Percentiles rank a stretch among this genome's conserved stretches.
These are phyloP conservation scores for Aphidoletes aphidimyza DNA, from an alignment of 2,888 invertebrate species.

Conservation along the genomic window DNA sequence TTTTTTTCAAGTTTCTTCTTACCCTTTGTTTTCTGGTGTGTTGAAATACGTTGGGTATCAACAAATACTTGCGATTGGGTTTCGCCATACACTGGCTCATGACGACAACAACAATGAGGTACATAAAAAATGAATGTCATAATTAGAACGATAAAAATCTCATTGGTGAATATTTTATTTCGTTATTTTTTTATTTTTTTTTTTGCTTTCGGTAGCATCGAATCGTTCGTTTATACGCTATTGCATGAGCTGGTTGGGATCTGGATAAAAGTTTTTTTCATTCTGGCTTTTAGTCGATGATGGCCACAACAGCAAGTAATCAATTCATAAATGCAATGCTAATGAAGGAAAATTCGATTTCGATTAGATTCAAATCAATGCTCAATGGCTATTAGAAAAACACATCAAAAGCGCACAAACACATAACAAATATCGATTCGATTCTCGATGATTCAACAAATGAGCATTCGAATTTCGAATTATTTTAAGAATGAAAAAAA, in stretches of 20 bases:
- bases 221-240: too few species aligned
- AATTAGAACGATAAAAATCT: slow-evolving; percentile 13
- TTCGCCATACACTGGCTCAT: too few species aligned
- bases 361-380: not conserved
- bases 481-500: not conserved
- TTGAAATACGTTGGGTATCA: too few species aligned
- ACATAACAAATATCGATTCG: slow-evolving; percentile 30
- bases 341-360: slow-evolving; percentile 15
- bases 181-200: not conserved
- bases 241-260: too few species aligned
- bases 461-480: not conserved
- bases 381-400: not conserved
- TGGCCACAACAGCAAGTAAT: not conserved
- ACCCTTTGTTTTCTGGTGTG: too few species aligned
- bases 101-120: too few species aligned
- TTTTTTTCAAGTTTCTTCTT: too few species aligned
- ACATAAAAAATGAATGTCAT: not conserved
- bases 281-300: not conserved
- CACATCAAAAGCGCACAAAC: not conserved
- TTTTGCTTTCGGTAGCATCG: too few species aligned
- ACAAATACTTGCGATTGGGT: not conserved
- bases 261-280: not conserved
- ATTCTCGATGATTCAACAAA: slow-evolving; percentile 29
- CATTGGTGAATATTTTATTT: not conserved
- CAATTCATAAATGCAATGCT: slow-evolving; percentile 47